Evolutionary conservation across 2,888 invertebrate genomes (phyloP).

Genomic region (Pantelozetes paolii): DNA sequence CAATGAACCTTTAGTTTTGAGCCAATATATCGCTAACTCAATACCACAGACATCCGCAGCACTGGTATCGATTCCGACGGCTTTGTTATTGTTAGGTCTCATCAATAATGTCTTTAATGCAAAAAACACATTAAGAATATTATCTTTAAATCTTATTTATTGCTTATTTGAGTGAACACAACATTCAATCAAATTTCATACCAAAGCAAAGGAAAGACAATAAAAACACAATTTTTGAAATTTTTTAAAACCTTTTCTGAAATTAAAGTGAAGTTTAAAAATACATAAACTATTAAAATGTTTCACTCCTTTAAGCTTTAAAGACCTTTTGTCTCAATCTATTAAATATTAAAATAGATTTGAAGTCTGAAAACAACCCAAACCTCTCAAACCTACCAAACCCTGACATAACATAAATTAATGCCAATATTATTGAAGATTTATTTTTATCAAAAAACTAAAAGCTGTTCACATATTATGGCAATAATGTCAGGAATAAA

Average conservation of each 20-base stretch:
- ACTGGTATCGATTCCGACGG: constrained; percentile 2
- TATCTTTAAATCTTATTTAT: constrained; percentile 27
- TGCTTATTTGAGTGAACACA: background rate
- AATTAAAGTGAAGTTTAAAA: no score
- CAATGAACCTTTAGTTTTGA: constrained; percentile 35
- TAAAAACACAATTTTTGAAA: no score
- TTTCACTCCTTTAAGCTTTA: no score
- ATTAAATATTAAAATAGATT: background rate
- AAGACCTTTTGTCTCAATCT: background rate
- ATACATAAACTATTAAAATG: no score
- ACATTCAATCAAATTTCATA: background rate
- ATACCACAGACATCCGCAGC: constrained; percentile 37
- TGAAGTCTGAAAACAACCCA: background rate
- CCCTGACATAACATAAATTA: no score
- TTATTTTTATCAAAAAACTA: background rate
- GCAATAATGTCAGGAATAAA: constrained; percentile 28
- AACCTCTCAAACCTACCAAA: no score
- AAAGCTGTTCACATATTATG: constrained; percentile 9
- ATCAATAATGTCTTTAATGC: constrained; percentile 30
- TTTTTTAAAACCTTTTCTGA: background rate
- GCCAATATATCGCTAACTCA: constrained; percentile 30
- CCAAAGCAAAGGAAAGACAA: no score
- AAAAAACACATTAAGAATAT: constrained; percentile 17
- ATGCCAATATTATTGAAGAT: background rate
- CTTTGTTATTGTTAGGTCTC: constrained; percentile 16